A percentile compares a stretch with the other conserved stretches of the same genome.
Evolutionary conservation across 2,888 invertebrate genomes (phyloP).

Genomic region (Caenorhabditis zanzibari): DNA sequence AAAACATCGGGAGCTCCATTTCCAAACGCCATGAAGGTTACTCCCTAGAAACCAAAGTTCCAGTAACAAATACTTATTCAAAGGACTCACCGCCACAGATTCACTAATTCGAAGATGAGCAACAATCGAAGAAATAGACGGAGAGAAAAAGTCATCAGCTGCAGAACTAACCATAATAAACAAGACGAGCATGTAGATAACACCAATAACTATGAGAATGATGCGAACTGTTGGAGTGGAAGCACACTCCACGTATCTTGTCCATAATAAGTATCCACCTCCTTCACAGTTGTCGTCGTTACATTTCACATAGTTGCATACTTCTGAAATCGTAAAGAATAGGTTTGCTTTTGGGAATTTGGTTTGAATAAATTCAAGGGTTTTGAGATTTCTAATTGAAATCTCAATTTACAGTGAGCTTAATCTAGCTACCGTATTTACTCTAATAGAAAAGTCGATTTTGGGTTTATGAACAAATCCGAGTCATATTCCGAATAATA

Average conservation of each 20-base stretch:
- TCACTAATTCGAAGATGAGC: slow-evolving; percentile 84
- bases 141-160: slow-evolving; percentile 83
- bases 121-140: slow-evolving; percentile 84
- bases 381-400: no score
- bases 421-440: no score
- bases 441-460: no score
- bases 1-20: slow-evolving; percentile 89
- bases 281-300: slow-evolving; percentile 77
- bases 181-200: slow-evolving; percentile 70
- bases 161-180: slow-evolving; percentile 77
- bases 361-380: no score
- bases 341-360: neutral
- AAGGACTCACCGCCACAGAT: slow-evolving; percentile 85
- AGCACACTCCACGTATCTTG: slow-evolving; percentile 72
- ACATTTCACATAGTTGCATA: slow-evolving; percentile 71
- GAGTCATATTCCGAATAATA: no score
- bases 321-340: slow-evolving; percentile 45
- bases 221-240: slow-evolving; percentile 40
- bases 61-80: no score
- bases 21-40: slow-evolving; percentile 88
- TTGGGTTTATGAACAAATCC: no score
- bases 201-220: slow-evolving; percentile 64
- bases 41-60: slow-evolving; percentile 86
- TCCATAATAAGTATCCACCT: slow-evolving; percentile 77
- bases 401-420: no score